phyloP scores from a whole-genome alignment of 1,140 invertebrate species.

The Bombyx mandarina region DNA sequence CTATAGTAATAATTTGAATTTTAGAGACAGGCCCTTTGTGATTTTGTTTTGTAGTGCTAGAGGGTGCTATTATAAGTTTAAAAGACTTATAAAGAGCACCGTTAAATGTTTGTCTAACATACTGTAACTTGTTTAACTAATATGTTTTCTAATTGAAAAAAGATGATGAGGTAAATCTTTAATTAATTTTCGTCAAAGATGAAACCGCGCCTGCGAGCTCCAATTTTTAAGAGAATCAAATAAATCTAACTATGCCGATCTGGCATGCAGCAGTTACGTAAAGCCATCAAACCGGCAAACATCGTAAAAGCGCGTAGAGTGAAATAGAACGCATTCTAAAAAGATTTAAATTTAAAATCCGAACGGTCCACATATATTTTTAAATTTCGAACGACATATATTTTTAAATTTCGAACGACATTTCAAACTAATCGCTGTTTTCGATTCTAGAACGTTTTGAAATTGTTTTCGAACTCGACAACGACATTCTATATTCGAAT shows the following conservation, averaged over 20 bases:
- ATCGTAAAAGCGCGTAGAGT: constrained; percentile 49
- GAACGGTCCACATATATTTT: constrained; percentile 13
- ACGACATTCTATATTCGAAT: constrained; percentile 51
- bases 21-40: no score
- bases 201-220: no score
- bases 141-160: no score
- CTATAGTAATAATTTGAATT: no score
- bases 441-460: constrained; percentile 56
- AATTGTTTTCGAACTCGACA: constrained; percentile 53
- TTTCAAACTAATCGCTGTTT: constrained; percentile 64
- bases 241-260: constrained; percentile 20
- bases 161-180: no score
- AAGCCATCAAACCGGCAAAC: constrained; percentile 61
- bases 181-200: no score
- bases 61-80: no score
- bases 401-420: constrained; percentile 66
- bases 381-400: constrained; percentile 39
- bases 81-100: no score
- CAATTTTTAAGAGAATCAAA: no score
- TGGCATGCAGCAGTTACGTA: constrained; percentile 47
- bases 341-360: constrained; percentile 62
- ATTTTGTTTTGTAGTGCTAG: no score
- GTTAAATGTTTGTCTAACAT: no score
- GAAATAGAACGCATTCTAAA: constrained; percentile 55
- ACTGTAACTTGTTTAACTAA: no score